Evolutionary conservation across 23 tunicate species (phyloP), one percentile per base, ranked within the genome.

Genomic region (Halocynthia roretzi): DNA sequence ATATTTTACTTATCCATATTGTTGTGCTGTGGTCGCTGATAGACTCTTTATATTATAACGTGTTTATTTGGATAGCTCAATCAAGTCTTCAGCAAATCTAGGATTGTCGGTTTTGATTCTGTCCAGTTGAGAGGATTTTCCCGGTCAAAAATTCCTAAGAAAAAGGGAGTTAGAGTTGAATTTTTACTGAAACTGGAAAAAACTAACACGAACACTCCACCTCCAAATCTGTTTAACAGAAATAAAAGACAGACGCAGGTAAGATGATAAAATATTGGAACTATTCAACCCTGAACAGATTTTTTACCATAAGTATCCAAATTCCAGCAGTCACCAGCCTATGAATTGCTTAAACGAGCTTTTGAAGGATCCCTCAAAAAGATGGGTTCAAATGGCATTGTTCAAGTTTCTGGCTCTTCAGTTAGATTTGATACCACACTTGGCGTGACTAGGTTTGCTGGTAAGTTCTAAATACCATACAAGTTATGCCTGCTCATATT

Each of bases 21-120:
- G 70, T 20, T 20, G 31, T 65, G 70, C 22, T 65, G 70, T 40
- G 19, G 10, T 48, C 70, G 5, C 49, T 65, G 19, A 11, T 20
- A 65, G 70, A 65, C 70, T 40, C 70, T 6, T 40, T 65, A 65
- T 31, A 65, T 40, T 65, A 65, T 65, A 20, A 11, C 22, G 31
- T 65, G 19, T 10, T 20, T 65, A 20, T 65, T 65, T 65, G 19
- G 5, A 10, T 65, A 74, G 78, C 78, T 74, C 6, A 64, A 74
- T n/a, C 78, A 54, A 53, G 62, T 74, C 15, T 56, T 74, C 22
- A 6, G 78, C 17, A 17, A 62, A 50, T 74, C 78, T 54, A 54
- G 78, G 8, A 10, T 74, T 10, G 78, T 54, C 14, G 62, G 62
- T 8, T 74, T 18, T 54, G 14, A 50, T 19, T 53, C 60, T 54